Base-by-base conservation (phyloP, 1,140 invertebrate genomes). In the Reticulitermes speratus region DNA sequence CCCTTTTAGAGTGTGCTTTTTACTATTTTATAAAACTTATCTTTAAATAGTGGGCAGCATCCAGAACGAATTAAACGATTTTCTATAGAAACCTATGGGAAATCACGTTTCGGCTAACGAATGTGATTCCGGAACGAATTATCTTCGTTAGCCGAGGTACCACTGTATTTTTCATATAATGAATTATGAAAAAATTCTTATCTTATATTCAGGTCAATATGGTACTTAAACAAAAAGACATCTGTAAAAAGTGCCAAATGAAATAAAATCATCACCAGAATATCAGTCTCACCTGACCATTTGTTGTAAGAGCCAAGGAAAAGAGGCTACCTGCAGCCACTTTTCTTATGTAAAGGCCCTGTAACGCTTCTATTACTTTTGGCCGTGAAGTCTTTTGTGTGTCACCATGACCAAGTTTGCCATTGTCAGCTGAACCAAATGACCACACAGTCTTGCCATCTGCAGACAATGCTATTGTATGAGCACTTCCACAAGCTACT, bases 361-460 rank as follows among this genome's bases (percentile, higher is more conserved):
- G 92, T 45, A 95, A 89, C 59, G 92, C 93, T 87, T 95, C 94
- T 59, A 95, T 92, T 14, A 94, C 90, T 89, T 94, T 94, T 9
- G 95, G 95, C 85, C 92, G 91, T 87, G 91, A 92, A 21, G 91
- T 91, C 91, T 92, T 88, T 91, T 91, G 86, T 90, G 92, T 93
- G 86, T 94, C 93, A 65, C 93, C 94, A 89, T 94, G 92, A 6
- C 94, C 94, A 30, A 95, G 89, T 90, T 94, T 94, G 30, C 94
- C 94, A 89, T 92, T 91, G 88, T 94, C 94, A 75, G 92, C 92
- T 82, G 91, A 92, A 19, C 94, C 94, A 90, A 95, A 95, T 21
- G 94, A 94, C 94, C 94, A 95, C 0, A 94, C 93, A 23, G 92
- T 94, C 89, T 92, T 90, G 1, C 94, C 94, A 91, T 95, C 94